Evolutionary conservation across 2,797 vertebrate species (phyloP), one percentile per base, ranked within the genome.

Genomic region (Hemitrygon akajei): DNA sequence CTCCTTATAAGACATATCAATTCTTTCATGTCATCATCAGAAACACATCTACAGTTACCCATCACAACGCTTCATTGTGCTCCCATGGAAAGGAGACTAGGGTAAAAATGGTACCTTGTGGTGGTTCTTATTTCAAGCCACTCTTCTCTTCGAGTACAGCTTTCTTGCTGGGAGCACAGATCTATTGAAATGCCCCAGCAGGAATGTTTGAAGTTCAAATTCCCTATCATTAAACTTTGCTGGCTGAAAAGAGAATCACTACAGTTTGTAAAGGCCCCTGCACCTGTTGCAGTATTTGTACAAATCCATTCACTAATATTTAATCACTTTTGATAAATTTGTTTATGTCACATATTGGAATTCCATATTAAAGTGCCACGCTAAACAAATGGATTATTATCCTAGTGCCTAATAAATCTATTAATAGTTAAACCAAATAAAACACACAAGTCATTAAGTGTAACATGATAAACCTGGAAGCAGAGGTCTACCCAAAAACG

Each of bases 251-350:
- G 91, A n/a, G 91, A 93, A 93, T 93, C 71, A 30, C 47, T 93
- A 25, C 91, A n/a, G 69, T 93, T n/a, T 76, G 16, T 58, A 93
- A 93, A 93, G 58, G 20, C 40, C 71, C 58, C n/a, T 95, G 96
- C 98, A 98, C 97, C 98, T 98, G 98, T 97, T 95, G 95, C 95
- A 96, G 95, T 98, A 97, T 98, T 98, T 97, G 98, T 97, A 97
- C 96, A 98, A 97, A 98, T 98, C 97, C 97, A 96, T 97, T 97
- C 96, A 96, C 97, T 96, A 97, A 97, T 97, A 97, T 96, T 97
- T 98, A 97, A 98, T 97, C 97, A 95, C 95, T 95, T 98, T 96
- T 97, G 98, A 99, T 97, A 98, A 97, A 97, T 97, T 97, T 97
- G 95, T 97, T 97, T 97, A 96, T 95, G 95, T 94, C 96, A 95